Conservation (phyloP, 2,113 vertebrate genomes). For the Pterocles burchelli region DNA sequence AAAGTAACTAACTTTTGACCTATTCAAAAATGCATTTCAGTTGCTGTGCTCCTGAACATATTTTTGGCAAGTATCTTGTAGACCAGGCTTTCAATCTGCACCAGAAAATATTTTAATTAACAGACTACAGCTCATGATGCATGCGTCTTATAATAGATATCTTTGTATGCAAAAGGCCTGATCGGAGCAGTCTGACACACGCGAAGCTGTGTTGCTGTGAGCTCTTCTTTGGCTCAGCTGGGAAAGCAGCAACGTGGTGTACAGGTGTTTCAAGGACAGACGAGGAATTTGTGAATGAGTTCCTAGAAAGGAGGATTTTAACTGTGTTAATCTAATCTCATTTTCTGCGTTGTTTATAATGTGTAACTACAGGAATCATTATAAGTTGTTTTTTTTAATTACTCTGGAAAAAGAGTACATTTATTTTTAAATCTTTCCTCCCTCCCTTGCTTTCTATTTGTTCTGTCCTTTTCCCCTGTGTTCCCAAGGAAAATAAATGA, state of each 20-base stretch:
- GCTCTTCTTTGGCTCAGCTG: neutral
- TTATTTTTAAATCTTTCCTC: neutral
- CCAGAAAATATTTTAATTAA: slow-evolving; percentile 14
- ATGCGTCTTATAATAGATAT: neutral
- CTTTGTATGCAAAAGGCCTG: neutral
- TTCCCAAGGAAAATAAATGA: slow-evolving; percentile 16
- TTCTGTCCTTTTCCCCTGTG: neutral
- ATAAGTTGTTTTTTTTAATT: neutral
- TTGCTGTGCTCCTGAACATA: neutral
- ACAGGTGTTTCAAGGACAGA: slow-evolving; percentile 43
- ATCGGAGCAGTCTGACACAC: accelerated
- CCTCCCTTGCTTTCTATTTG: neutral
- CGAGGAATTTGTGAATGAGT: slow-evolving; percentile 34
- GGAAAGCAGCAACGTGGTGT: neutral
- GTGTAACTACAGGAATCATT: neutral
- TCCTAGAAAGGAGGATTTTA: slow-evolving; percentile 30
- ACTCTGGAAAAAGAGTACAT: neutral
- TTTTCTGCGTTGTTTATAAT: neutral
- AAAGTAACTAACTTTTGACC: slow-evolving; percentile 26
- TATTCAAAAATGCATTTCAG: neutral
- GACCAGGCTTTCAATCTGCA: neutral
- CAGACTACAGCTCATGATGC: neutral
- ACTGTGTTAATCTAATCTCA: neutral
- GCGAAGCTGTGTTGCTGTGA: neutral
- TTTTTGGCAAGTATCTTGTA: slow-evolving; percentile 7